Percentiles rank a stretch among this genome's conserved stretches.
Evolutionary conservation across 1,140 invertebrate species (phyloP).

Genomic region (Caenorhabditis inopinata): DNA sequence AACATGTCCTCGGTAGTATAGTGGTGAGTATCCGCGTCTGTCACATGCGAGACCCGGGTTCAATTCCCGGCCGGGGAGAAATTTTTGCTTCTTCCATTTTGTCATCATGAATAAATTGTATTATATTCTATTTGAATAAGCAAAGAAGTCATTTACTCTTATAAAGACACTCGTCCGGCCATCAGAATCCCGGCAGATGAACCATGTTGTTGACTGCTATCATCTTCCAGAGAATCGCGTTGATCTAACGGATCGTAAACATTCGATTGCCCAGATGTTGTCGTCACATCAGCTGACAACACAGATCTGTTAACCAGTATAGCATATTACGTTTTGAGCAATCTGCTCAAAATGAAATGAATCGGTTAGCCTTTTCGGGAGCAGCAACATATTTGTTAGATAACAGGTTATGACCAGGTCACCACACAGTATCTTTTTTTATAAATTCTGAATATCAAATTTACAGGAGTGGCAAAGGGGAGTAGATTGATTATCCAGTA

Average conservation of each 20-base stretch:
- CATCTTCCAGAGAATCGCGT: neutral
- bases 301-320: neutral
- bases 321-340: neutral
- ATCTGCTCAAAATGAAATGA: neutral
- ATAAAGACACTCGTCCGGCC: neutral
- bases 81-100: neutral
- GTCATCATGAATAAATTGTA: neutral
- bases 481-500: no score
- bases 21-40: slow-evolving; percentile 59
- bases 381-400: neutral
- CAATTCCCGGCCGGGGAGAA: slow-evolving; percentile 59
- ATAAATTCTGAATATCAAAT: no score
- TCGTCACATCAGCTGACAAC: neutral
- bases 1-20: slow-evolving; percentile 55
- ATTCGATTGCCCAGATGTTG: slow-evolving; percentile 31
- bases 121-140: no score
- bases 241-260: slow-evolving; percentile 29
- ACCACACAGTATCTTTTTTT: no score
- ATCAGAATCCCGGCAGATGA: neutral
- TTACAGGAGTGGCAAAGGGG: no score
- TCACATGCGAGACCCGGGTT: slow-evolving; percentile 60
- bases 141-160: neutral
- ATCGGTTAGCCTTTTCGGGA: neutral
- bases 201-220: neutral
- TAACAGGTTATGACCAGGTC: neutral